Conservation (phyloP, 2,888 invertebrate species). For the Barypeithes pellucidus region DNA sequence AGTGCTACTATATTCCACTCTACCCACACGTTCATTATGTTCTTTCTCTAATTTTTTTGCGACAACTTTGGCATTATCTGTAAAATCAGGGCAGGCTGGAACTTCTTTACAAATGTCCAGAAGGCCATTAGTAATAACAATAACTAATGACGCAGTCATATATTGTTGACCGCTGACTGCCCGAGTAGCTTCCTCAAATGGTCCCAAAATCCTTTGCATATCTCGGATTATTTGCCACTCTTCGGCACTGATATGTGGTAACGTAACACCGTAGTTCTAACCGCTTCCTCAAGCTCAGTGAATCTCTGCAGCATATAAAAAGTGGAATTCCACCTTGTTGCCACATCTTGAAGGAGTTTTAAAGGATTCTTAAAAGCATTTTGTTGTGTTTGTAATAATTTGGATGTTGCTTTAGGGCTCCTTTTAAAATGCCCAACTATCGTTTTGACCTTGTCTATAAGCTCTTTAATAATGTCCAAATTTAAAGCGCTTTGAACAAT, state of each 20-base stretch:
- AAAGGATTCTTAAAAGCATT: not conserved
- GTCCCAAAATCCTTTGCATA: slow-evolving; percentile 48
- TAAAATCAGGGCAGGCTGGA: not conserved
- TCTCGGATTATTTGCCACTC: slow-evolving; percentile 54
- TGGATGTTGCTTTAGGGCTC: not conserved
- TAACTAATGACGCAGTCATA: not conserved
- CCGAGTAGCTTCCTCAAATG: slow-evolving; percentile 13
- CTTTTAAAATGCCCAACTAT: slow-evolving; percentile 49
- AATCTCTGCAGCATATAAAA: not conserved
- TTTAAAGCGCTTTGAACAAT: slow-evolving; percentile 42
- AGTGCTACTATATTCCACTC: not conserved
- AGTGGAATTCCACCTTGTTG: too few species aligned
- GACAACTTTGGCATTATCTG: not conserved
- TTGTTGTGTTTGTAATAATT: not conserved
- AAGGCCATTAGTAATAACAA: slow-evolving; percentile 28
- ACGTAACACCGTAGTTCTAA: slow-evolving; percentile 42
- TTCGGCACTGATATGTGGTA: slow-evolving; percentile 39
- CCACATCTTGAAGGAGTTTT: not conserved
- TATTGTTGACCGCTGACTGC: not conserved
- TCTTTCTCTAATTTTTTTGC: not conserved
- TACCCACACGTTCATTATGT: slow-evolving; percentile 18
- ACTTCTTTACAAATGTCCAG: not conserved
- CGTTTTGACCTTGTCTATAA: slow-evolving; percentile 41
- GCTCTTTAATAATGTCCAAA: slow-evolving; percentile 3
- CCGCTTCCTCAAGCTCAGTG: not conserved